Evolutionary conservation across 2,113 vertebrate species (phyloP), one percentile per base, ranked within the genome.

Genomic region (Campylomormyrus numenius): DNA sequence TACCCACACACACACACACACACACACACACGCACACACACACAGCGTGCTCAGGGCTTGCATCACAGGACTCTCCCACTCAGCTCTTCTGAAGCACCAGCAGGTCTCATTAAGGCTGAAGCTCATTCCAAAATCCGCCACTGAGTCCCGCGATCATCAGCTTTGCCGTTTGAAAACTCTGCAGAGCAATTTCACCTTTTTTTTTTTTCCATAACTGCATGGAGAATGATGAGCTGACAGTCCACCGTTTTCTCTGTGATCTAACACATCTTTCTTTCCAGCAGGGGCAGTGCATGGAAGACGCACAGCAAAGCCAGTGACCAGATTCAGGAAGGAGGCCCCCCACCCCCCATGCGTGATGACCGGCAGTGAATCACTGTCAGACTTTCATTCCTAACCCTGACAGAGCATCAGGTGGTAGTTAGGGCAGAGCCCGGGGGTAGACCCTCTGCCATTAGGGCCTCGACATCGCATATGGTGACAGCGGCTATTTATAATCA

Each of bases 181-280:
- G 87, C 70, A 53, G 58, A 66, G 85, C 10, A 53, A 90, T 87
- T 87, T 89, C 70, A 62, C 49, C 46, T 10, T 85, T 85, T 31
- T 39, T 39, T 10, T 49, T 80, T 74, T n/a, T n/a, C n/a, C 39
- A 58, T 39, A 84, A 80, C 74, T 42, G 35, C 80, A 49, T 39
- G 87, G 90, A 86, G 74, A 80, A 80, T 90, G 92, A 90, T 91
- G 88, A 89, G 48, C 58, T 80, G 90, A 87, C 35, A 88, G 70
- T 84, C 66, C 42, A 31, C 70, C 39, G 92, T 93, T 92, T 86
- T 92, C 89, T 92, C 90, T 88, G 90, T 91, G 90, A 93, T 92
- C 52, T 31, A 58, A 91, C 88, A 90, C 45, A 45, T 42, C 45
- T 27, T 85, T 48, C n/a, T 89, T 87, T 88, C 52, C 85, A 31